phyloP scores from a whole-genome alignment of 2,888 invertebrate genomes.

The Trimorus sp. region DNA sequence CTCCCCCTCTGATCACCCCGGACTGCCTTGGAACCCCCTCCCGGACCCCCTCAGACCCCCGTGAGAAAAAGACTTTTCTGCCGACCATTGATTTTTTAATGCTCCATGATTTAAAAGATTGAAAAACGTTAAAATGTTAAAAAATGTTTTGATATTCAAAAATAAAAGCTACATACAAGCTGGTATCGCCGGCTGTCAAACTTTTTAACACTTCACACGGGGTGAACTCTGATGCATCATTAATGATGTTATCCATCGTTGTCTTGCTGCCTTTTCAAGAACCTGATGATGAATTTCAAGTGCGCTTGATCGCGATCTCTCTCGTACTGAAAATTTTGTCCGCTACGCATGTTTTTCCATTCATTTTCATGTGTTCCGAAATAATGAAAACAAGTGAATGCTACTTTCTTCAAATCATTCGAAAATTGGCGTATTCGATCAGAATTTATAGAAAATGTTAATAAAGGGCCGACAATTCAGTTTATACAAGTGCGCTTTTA shows the following conservation, averaged over 20 bases:
- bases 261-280: neutral
- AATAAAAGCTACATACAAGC: neutral
- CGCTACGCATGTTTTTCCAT: no score
- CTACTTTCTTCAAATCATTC: neutral
- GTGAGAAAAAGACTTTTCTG: no score
- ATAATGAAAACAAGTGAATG: constrained; percentile 1
- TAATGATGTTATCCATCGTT: neutral
- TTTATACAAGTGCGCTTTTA: no score
- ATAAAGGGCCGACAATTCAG: neutral
- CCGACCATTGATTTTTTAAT: no score
- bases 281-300: no score
- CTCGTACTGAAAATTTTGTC: no score
- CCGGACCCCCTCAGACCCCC: no score
- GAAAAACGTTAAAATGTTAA: neutral
- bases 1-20: no score
- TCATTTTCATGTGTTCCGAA: neutral
- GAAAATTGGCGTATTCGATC: neutral
- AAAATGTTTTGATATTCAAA: neutral
- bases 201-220: constrained; percentile 1
- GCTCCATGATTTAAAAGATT: no score
- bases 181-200: neutral
- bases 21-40: no score
- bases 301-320: no score
- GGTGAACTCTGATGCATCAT: neutral
- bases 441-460: neutral